Evolutionary conservation across 2,888 invertebrate species (phyloP).

Genomic region (Harpalus rufipes): DNA sequence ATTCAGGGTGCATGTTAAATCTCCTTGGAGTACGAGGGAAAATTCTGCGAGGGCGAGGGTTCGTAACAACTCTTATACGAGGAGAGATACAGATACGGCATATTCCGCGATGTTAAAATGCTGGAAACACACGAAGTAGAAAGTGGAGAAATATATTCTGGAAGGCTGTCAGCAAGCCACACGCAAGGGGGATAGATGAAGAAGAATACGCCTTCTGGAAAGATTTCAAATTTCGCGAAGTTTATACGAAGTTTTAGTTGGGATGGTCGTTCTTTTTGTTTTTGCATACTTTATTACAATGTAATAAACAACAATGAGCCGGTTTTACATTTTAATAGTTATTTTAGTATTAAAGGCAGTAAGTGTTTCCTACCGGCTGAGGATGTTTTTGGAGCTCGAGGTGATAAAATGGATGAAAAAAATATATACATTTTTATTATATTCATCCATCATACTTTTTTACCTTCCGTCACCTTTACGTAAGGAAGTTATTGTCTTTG

Average conservation of each 20-base stretch:
- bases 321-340: no score
- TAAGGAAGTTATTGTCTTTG: no score
- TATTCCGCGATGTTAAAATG: constrained; percentile 24
- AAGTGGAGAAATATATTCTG: constrained; percentile 23
- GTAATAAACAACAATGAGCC: no score
- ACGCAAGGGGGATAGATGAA: background rate
- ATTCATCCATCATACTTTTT: no score
- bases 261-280: no score
- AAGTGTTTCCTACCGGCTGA: no score
- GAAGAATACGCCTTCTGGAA: background rate
- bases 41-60: background rate
- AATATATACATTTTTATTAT: no score
- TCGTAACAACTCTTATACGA: background rate
- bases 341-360: no score
- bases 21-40: background rate
- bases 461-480: no score
- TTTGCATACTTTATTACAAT: no score
- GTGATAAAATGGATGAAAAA: no score
- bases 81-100: constrained; percentile 32
- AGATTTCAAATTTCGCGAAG: constrained; percentile 3
- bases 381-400: no score
- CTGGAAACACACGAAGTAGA: constrained; percentile 11
- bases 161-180: constrained; percentile 19
- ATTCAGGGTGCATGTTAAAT: constrained; percentile 21
- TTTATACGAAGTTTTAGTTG: background rate